Percentiles rank a stretch among this genome's conserved stretches.
Evolutionary conservation across 1,140 invertebrate species (phyloP).

Genomic region (Macrobrachium nipponense): DNA sequence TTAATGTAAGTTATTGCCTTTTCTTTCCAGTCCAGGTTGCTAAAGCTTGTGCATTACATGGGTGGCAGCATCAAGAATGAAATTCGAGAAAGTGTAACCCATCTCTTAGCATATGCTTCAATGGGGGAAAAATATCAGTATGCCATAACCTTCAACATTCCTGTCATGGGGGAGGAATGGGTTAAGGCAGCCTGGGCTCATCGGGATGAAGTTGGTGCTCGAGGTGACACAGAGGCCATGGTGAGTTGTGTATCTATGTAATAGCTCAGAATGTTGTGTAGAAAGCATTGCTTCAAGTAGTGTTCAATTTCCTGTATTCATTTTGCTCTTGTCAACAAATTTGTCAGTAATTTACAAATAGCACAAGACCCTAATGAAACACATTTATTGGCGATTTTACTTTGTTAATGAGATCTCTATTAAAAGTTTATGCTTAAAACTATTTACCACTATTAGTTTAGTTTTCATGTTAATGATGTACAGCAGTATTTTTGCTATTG

Average conservation of each 20-base stretch:
- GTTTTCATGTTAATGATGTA: too few relatives aligned
- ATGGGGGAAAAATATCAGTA: slow-evolving; percentile 88
- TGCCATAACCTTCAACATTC: slow-evolving; percentile 88
- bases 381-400: too few relatives aligned
- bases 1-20: background rate
- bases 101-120: slow-evolving; percentile 88
- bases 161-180: slow-evolving; percentile 90
- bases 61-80: slow-evolving; percentile 92
- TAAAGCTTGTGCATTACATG: slow-evolving; percentile 92
- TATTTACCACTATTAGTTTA: too few relatives aligned
- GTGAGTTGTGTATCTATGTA: slow-evolving; percentile 71
- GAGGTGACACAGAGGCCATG: slow-evolving; percentile 77
- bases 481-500: too few relatives aligned
- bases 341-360: too few relatives aligned
- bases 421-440: too few relatives aligned
- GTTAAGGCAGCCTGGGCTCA: slow-evolving; percentile 84
- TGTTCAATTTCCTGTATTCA: background rate
- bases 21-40: slow-evolving; percentile 78
- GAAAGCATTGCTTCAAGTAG: background rate
- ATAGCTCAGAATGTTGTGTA: slow-evolving; percentile 34
- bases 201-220: slow-evolving; percentile 76
- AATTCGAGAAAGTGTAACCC: slow-evolving; percentile 87
- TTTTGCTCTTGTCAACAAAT: too few relatives aligned
- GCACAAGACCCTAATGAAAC: too few relatives aligned
- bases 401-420: too few relatives aligned